A percentile compares a stretch with the other conserved stretches of the same genome.
Conservation (phyloP, 2,113 vertebrate species). For the Ptyas mucosa region DNA sequence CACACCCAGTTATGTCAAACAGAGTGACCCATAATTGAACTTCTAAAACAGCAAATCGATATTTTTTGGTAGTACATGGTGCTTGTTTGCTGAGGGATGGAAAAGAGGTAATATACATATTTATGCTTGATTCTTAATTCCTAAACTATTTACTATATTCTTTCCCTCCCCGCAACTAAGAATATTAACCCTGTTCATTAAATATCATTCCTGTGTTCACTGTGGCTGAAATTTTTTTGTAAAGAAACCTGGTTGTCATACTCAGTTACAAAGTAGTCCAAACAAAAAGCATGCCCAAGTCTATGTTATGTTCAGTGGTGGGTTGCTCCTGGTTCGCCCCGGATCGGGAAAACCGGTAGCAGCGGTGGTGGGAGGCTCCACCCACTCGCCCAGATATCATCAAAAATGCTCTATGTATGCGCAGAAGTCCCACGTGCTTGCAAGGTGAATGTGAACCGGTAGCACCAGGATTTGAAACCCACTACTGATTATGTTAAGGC, state of each 20-base stretch:
- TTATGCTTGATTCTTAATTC: not conserved
- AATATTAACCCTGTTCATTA: not conserved
- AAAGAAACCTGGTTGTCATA: not conserved
- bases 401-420: too few species aligned
- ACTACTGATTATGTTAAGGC: not conserved
- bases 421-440: too few species aligned
- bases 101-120: not conserved
- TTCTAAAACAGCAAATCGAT: not conserved
- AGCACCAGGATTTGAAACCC: too few species aligned
- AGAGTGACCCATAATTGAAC: not conserved
- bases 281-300: not conserved
- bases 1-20: not conserved
- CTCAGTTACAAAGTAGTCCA: not conserved
- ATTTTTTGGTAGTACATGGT: not conserved
- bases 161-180: not conserved
- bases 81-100: not conserved
- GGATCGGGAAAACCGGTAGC: too few species aligned
- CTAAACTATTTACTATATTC: not conserved
- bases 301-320: too few species aligned
- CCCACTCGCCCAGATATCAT: too few species aligned
- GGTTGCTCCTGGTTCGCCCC: too few species aligned
- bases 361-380: too few species aligned
- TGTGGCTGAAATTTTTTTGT: not conserved
- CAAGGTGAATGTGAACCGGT: too few species aligned
- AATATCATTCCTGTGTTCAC: not conserved